A percentile compares a stretch with the other conserved stretches of the same genome.
Conservation (phyloP, 2,888 invertebrate species). For the Nomada lathburiana region DNA sequence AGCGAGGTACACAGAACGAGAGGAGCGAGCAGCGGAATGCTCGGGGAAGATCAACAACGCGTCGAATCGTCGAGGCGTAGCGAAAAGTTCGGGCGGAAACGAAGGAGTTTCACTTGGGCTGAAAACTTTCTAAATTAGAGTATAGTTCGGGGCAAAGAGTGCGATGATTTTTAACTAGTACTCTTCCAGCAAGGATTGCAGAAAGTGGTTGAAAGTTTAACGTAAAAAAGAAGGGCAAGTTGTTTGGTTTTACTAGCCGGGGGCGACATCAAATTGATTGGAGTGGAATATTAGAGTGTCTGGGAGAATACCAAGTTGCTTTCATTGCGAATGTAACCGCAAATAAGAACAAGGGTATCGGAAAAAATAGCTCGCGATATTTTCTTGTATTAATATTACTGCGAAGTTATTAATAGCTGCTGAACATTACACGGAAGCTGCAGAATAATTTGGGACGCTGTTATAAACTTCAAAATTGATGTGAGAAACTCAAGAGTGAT, state of each 20-base stretch:
- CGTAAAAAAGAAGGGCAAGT: neutral
- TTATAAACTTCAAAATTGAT: neutral
- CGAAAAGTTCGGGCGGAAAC: constrained; percentile 37
- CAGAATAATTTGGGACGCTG: neutral
- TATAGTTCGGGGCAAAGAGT: constrained; percentile 29
- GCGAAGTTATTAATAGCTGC: no score
- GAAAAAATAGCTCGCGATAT: no score
- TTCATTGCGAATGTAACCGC: neutral
- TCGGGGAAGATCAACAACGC: constrained; percentile 55
- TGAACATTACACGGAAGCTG: no score
- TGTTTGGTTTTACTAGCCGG: constrained; percentile 29
- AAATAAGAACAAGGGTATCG: neutral
- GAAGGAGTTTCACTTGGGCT: constrained; percentile 22
- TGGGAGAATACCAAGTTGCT: neutral
- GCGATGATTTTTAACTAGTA: constrained; percentile 50
- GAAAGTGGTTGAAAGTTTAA: constrained; percentile 13
- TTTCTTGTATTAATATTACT: no score
- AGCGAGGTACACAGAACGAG: constrained; percentile 22
- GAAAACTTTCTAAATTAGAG: constrained; percentile 49
- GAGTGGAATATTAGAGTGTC: constrained; percentile 23
- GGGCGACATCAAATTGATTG: neutral
- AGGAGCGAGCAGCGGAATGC: constrained; percentile 35
- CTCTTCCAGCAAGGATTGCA: constrained; percentile 18
- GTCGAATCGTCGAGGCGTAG: constrained; percentile 27
- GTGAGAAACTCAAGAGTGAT: neutral